These are phyloP conservation scores for Phorcus lineatus DNA, from an alignment of 2,888 invertebrate genomes.

Conservation along the genomic window DNA sequence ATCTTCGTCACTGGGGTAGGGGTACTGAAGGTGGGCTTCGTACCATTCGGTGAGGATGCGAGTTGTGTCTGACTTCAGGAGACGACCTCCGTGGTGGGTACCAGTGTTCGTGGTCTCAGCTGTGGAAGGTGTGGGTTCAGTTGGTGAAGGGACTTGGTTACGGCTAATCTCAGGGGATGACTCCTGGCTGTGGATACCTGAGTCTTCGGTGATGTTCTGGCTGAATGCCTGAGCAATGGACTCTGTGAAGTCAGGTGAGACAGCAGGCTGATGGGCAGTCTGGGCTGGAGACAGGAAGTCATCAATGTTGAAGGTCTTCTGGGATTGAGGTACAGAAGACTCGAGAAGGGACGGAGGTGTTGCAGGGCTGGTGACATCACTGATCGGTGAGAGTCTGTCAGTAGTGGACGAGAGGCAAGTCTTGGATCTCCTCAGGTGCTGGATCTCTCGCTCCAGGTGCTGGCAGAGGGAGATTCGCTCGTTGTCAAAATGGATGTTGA, in stretches of 20 bases:
- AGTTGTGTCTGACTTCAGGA: slow-evolving; percentile 48
- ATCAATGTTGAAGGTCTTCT: slow-evolving; percentile 7
- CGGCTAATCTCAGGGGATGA: slow-evolving; percentile 3
- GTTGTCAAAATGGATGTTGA: slow-evolving; percentile 55
- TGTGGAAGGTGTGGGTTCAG: background rate
- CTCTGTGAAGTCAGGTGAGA: background rate
- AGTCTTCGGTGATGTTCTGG: background rate
- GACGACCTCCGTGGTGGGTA: slow-evolving; percentile 21
- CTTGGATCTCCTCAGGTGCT: slow-evolving; percentile 1
- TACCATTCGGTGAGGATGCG: slow-evolving; percentile 61
- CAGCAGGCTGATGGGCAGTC: background rate
- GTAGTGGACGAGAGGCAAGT: background rate
- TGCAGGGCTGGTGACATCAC: background rate
- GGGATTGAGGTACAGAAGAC: background rate
- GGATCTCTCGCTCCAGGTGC: background rate
- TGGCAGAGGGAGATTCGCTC: slow-evolving; percentile 43
- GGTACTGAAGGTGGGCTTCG: slow-evolving; percentile 59
- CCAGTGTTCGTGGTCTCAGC: background rate
- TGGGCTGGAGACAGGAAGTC: slow-evolving; percentile 4
- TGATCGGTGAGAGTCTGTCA: background rate
- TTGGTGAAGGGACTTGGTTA: background rate
- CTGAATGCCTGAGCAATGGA: background rate
- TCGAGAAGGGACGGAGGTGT: background rate
- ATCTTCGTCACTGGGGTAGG: slow-evolving; percentile 64
- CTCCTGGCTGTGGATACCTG: background rate